phyloP scores from a whole-genome alignment of 2,113 vertebrate species.

The Corvus moneduloides region DNA sequence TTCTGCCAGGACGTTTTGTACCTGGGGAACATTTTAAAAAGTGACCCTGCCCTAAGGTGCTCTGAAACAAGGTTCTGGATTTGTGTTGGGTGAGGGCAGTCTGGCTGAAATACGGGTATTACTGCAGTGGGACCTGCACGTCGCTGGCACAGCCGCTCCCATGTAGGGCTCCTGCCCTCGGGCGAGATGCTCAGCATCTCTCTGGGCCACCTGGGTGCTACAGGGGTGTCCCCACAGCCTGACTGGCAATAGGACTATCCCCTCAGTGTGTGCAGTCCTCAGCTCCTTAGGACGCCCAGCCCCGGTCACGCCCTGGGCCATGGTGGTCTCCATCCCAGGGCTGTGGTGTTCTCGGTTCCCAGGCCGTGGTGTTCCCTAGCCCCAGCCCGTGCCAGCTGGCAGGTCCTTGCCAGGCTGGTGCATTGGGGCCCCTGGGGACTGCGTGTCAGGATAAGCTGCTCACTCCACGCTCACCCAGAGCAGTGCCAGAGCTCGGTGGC shows the following conservation, averaged over 20 bases:
- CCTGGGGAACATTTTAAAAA: not conserved
- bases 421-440: accelerated
- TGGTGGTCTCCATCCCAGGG: not conserved
- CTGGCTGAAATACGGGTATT: not conserved
- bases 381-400: not conserved
- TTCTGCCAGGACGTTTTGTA: not conserved
- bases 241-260: not conserved
- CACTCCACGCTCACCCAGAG: not conserved
- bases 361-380: not conserved
- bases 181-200: not conserved
- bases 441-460: not conserved
- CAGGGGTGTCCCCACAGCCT: not conserved
- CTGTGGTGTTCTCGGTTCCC: not conserved
- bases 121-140: not conserved
- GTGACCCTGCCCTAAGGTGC: not conserved
- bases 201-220: not conserved
- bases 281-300: not conserved
- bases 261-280: not conserved
- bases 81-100: not conserved
- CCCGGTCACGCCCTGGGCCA: accelerated
- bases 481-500: not conserved
- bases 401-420: not conserved
- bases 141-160: accelerated
- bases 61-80: not conserved
- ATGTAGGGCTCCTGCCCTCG: accelerated